Evolutionary conservation across 2,113 vertebrate species (phyloP).

Genomic region (Spilogale gracilis): DNA sequence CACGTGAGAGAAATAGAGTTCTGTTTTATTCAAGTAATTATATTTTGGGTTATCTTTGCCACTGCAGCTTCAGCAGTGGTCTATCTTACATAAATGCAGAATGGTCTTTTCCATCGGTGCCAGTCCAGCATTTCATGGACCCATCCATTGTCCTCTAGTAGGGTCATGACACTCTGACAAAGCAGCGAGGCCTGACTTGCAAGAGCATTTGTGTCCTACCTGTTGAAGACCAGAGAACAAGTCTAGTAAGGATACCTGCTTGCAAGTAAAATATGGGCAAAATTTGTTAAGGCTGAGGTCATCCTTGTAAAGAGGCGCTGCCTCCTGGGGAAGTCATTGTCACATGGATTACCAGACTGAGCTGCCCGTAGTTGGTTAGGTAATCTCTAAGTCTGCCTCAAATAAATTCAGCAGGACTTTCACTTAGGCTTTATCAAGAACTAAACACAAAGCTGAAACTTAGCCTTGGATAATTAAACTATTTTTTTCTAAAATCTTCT

Average conservation of each 20-base stretch:
- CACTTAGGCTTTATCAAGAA: background rate
- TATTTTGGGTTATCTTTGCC: background rate
- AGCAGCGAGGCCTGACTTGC: background rate
- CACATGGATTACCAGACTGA: background rate
- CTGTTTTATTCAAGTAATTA: background rate
- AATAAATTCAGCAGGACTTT: background rate
- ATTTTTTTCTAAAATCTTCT: background rate
- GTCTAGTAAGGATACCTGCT: background rate
- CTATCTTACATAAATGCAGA: background rate
- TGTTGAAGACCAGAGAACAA: background rate
- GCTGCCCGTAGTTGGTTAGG: background rate
- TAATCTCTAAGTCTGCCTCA: background rate
- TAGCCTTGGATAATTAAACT: slow-evolving; percentile 32
- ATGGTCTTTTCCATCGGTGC: background rate
- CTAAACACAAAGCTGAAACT: slow-evolving; percentile 47
- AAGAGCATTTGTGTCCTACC: background rate
- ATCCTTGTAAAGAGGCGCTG: background rate
- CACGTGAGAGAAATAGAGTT: background rate
- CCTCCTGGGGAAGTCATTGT: background rate
- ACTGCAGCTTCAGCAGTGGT: background rate
- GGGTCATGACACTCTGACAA: background rate
- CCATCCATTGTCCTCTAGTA: background rate
- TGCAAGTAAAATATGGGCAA: background rate
- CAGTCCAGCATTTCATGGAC: background rate
- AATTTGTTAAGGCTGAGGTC: background rate